Base-by-base conservation (phyloP, 2,797 vertebrate species). In the Phoeniculus purpureus region DNA sequence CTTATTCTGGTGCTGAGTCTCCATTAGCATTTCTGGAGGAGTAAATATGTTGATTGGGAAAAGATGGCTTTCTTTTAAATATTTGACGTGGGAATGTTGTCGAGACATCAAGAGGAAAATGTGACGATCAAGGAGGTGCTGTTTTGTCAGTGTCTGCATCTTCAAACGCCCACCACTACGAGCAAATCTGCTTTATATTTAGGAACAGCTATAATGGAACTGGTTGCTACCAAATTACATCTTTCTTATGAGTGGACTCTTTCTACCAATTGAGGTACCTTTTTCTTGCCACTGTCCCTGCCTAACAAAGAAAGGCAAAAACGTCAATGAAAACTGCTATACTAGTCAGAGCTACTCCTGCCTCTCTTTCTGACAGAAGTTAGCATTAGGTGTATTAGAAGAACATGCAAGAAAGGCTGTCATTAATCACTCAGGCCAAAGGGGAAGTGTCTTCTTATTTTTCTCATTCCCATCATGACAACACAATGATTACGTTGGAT, bases 1-100 rank as follows among this genome's bases (percentile, higher is more conserved):
- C 74, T 73, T 91, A 43, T 89, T 60, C 52, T 66, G 40, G 27
- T 76, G 27, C 52, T 64, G 60, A 50, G 47, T n/a, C 43, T 83
- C 92, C 71, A 76, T 95, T 92, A 92, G 89, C 89, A 90, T 92
- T 93, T 94, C 76, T 92, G 92, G 64, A 89, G 77, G 74, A 93
- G 47, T 91, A 85, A 89, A 92, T 85, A 90, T 0, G 0, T 64
- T 81, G 77, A 87, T 60, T 76, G 62, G 58, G 60, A 77, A 71
- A 84, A 85, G n/a, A 61, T 2, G 10, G 59, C 48, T 87, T 89
- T 80, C 37, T 90, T 90, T 65, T 51, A 82, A 68, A 89, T 88
- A 87, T 75, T 87, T 95, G 81, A 90, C 84, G 81, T 45, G 27
- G 67, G 18, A 71, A 14, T 2, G 4, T 68, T 93, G 75, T 29